Percentiles rank a stretch among this genome's conserved stretches.
phyloP scores from a whole-genome alignment of 2,888 invertebrate genomes.

The Acanthosepion lycidas region DNA sequence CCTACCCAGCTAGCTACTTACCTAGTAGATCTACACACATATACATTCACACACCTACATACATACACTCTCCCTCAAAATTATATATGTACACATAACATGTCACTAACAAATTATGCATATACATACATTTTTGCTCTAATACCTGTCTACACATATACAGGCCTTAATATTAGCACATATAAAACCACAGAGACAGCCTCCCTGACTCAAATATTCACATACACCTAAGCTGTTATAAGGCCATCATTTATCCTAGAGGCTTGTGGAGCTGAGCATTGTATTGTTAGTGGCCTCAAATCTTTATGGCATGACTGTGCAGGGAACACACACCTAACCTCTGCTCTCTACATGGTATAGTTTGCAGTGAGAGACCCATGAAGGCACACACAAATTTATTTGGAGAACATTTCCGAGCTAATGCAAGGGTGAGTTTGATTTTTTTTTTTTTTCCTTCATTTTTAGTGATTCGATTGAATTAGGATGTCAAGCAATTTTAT shows the following conservation, averaged over 20 bases:
- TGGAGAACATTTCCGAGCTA: not conserved
- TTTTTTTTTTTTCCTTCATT: not conserved
- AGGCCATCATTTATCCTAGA: not conserved
- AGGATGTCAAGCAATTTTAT: too few relatives aligned
- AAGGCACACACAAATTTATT: not conserved
- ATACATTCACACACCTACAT: not conserved
- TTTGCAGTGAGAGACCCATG: not conserved
- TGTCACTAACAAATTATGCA: not conserved
- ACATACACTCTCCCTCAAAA: too few relatives aligned
- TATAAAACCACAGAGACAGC: not conserved
- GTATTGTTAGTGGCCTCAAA: constrained; percentile 6
- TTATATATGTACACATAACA: not conserved
- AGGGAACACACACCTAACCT: not conserved
- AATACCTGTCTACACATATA: not conserved
- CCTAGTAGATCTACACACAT: not conserved
- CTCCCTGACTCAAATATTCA: not conserved
- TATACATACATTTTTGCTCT: not conserved
- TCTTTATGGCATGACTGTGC: constrained; percentile 3
- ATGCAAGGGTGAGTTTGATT: not conserved
- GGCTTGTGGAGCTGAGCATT: not conserved
- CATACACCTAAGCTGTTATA: not conserved
- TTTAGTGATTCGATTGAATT: not conserved
- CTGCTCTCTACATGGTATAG: not conserved
- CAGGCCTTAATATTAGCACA: not conserved
- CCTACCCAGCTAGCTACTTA: not conserved